These are phyloP conservation scores for Drosophila buzzatii DNA, from an alignment of 2,888 invertebrate genomes.

Conservation along the genomic window DNA sequence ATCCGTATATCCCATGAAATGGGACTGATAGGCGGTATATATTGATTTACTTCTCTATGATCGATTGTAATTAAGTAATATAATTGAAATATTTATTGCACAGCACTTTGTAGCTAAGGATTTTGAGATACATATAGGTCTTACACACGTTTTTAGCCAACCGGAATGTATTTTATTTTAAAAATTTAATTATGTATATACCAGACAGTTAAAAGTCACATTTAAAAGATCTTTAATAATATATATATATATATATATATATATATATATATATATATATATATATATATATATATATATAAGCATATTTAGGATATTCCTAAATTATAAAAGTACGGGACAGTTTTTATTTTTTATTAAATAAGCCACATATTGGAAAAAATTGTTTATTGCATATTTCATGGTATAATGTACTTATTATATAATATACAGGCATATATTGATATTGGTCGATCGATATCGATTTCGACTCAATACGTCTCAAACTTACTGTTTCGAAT, in stretches of 20 bases:
- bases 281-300: conserved; percentile 31
- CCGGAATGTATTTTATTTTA: conserved; percentile 38
- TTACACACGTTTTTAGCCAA: conserved; percentile 43
- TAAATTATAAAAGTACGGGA: conserved; percentile 2
- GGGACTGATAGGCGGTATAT: conserved; percentile 23
- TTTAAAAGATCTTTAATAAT: conserved; percentile 25
- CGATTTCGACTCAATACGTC: conserved; percentile 21
- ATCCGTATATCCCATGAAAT: conserved; percentile 54
- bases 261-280: conserved; percentile 23
- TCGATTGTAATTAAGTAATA: not conserved
- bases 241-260: conserved; percentile 24
- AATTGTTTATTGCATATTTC: conserved; percentile 18
- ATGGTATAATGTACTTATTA: conserved; percentile 14
- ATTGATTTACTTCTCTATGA: not conserved
- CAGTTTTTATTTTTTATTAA: conserved; percentile 13
- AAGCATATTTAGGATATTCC: too few relatives aligned
- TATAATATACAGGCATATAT: conserved; percentile 11
- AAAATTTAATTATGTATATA: conserved; percentile 16
- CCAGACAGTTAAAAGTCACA: conserved; percentile 1
- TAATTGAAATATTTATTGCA: conserved; percentile 14
- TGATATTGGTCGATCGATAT: not conserved
- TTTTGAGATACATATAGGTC: conserved; percentile 37
- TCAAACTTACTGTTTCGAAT: not conserved
- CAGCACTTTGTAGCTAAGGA: conserved; percentile 19
- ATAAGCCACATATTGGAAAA: conserved; percentile 30